phyloP scores from a whole-genome alignment of 2,113 vertebrate genomes.

The Cyphomyrus plagiostoma region DNA sequence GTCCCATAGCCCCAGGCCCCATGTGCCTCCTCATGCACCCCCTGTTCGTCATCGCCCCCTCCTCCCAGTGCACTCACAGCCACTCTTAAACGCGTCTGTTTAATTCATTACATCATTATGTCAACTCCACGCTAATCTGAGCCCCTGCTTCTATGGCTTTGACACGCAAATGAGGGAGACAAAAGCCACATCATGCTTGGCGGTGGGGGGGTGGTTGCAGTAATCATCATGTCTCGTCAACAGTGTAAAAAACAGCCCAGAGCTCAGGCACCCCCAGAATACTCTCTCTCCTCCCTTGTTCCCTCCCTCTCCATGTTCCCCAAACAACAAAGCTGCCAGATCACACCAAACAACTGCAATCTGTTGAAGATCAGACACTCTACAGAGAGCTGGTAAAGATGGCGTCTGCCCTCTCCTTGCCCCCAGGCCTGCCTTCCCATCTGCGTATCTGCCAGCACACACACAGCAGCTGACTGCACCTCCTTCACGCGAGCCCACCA shows the following conservation, averaged over 20 bases:
- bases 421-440: conserved; percentile 51
- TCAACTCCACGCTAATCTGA: conserved; percentile 85
- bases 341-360: conserved; percentile 75
- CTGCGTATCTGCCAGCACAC: conserved; percentile 56
- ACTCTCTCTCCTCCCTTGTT: not conserved
- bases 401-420: conserved; percentile 54
- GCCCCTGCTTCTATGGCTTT: conserved; percentile 78
- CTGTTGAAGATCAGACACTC: conserved; percentile 80
- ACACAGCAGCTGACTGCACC: not conserved
- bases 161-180: conserved; percentile 84
- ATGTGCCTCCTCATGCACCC: conserved; percentile 20
- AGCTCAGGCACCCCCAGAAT: conserved; percentile 34
- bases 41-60: conserved; percentile 28
- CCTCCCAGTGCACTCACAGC: conserved; percentile 35
- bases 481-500: not conserved
- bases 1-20: conserved; percentile 7
- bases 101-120: conserved; percentile 94
- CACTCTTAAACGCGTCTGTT: conserved; percentile 72
- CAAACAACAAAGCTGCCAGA: conserved; percentile 69
- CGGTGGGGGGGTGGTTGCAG: conserved; percentile 51
- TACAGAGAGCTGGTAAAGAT: conserved; percentile 73
- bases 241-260: conserved; percentile 64
- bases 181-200: conserved; percentile 56
- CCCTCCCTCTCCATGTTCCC: conserved; percentile 29
- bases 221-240: conserved; percentile 83